Conservation (phyloP, 2,888 invertebrate genomes). For the Caenorhabditis sp. region DNA sequence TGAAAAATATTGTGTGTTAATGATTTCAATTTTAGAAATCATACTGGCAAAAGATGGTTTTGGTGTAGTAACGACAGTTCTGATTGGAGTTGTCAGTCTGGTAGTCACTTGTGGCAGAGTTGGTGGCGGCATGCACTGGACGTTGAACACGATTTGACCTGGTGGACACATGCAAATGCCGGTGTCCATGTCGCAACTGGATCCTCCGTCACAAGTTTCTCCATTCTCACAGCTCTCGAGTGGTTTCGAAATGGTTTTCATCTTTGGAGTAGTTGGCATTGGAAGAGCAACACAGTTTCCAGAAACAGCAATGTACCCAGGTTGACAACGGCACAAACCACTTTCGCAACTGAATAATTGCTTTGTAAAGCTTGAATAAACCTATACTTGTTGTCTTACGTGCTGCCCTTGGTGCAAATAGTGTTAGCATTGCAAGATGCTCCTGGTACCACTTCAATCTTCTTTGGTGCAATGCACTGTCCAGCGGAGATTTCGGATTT, state of each 20-base stretch:
- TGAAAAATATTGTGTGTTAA: constrained; percentile 55
- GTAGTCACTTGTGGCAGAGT: constrained; percentile 49
- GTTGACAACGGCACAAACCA: constrained; percentile 71
- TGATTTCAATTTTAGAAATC: not conserved
- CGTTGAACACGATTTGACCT: constrained; percentile 72
- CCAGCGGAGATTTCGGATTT: constrained; percentile 74
- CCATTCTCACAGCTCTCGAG: constrained; percentile 79
- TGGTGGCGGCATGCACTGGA: constrained; percentile 71
- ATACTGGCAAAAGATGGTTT: constrained; percentile 47
- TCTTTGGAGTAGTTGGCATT: constrained; percentile 68
- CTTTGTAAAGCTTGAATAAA: too few relatives aligned
- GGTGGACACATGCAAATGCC: constrained; percentile 76
- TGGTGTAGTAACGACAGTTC: constrained; percentile 32
- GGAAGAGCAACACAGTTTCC: constrained; percentile 70
- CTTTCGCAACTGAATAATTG: constrained; percentile 62
- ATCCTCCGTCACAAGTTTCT: constrained; percentile 80
- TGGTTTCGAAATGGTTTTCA: constrained; percentile 72
- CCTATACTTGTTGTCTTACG: too few relatives aligned
- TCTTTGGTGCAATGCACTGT: constrained; percentile 70
- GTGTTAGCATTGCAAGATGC: constrained; percentile 69
- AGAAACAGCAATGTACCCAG: constrained; percentile 70
- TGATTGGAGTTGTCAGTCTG: constrained; percentile 40
- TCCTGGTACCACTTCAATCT: constrained; percentile 67
- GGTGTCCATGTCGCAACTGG: constrained; percentile 75
- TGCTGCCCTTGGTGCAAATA: constrained; percentile 68